A percentile compares a stretch with the other conserved stretches of the same genome.
Conservation (phyloP, 1,140 invertebrate genomes). For the Drosophila tropicalis region DNA sequence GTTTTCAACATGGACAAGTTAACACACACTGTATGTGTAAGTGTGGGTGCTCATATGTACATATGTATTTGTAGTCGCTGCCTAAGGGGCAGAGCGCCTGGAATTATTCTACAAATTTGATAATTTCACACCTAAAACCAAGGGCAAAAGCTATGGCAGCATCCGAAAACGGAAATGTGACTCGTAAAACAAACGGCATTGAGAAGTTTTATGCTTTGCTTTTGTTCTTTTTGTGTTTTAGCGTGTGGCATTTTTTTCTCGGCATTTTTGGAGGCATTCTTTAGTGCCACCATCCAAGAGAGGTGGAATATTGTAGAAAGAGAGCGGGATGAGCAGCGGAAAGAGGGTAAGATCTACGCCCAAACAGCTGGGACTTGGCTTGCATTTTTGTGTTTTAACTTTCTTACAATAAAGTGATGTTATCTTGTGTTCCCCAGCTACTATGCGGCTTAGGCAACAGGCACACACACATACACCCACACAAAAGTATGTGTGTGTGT, state of each 20-base stretch:
- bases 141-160: slow-evolving; percentile 33
- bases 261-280: slow-evolving; percentile 42
- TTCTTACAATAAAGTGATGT: slow-evolving; percentile 82
- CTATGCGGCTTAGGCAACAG: slow-evolving; percentile 81
- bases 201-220: slow-evolving; percentile 52
- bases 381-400: slow-evolving; percentile 81
- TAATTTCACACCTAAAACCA: slow-evolving; percentile 63
- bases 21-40: no score
- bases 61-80: background rate
- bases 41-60: background rate
- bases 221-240: slow-evolving; percentile 24
- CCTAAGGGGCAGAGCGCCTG: slow-evolving; percentile 19
- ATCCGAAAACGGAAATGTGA: slow-evolving; percentile 63
- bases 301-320: background rate
- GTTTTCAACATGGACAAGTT: slow-evolving; percentile 54
- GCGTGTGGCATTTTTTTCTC: slow-evolving; percentile 18
- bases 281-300: slow-evolving; percentile 26
- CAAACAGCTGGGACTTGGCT: slow-evolving; percentile 50
- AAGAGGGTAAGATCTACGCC: slow-evolving; percentile 9
- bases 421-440: slow-evolving; percentile 73
- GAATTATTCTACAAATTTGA: slow-evolving; percentile 76
- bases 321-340: background rate
- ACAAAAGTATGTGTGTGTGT: slow-evolving; percentile 13
- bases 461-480: slow-evolving; percentile 49
- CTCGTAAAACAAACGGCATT: slow-evolving; percentile 64